A percentile compares a stretch with the other conserved stretches of the same genome.
phyloP scores from a whole-genome alignment of 2,113 vertebrate species.

The Hemiscyllium ocellatum region DNA sequence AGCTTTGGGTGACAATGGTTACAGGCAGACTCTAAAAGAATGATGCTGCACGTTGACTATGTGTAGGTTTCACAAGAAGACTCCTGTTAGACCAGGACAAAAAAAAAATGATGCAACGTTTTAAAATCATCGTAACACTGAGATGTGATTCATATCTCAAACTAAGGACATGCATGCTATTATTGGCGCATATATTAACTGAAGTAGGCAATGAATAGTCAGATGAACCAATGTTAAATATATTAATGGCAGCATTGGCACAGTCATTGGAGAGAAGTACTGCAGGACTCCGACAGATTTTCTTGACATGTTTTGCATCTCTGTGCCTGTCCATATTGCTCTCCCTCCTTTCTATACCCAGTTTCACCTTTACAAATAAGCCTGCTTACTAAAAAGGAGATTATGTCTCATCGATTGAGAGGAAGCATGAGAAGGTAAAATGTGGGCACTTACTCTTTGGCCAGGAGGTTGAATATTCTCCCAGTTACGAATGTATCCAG shows the following conservation, averaged over 20 bases:
- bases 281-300: background rate
- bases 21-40: background rate
- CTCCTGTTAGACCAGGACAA: background rate
- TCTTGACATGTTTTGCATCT: background rate
- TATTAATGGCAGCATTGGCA: constrained; percentile 41
- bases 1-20: background rate
- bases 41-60: background rate
- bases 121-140: background rate
- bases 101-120: background rate
- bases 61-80: background rate
- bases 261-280: background rate
- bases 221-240: constrained; percentile 42
- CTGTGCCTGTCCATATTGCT: background rate
- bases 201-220: constrained; percentile 44
- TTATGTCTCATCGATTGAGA: background rate
- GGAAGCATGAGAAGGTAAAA: background rate
- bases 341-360: background rate
- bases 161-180: constrained; percentile 51
- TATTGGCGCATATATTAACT: background rate
- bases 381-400: background rate
- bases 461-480: background rate
- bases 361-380: background rate
- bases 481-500: background rate
- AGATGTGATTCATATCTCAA: constrained; percentile 43
- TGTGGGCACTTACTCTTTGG: background rate